Base-by-base conservation (phyloP, 2,888 invertebrate species). In the Sericinus montela region DNA sequence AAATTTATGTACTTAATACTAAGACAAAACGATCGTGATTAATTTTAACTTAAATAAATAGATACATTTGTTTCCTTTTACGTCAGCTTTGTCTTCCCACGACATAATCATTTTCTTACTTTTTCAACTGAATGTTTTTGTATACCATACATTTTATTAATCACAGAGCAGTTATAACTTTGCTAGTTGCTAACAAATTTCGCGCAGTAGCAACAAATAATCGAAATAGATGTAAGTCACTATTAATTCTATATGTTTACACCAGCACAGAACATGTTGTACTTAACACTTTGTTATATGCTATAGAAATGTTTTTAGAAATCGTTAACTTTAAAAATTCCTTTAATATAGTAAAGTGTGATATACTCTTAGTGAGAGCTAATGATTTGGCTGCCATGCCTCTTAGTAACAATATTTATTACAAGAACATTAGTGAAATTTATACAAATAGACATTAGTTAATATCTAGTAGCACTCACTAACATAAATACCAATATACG, bases 171-270 rank as follows among this genome's bases (percentile, higher is more conserved):
- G 28, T 29, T 11, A 3, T 30, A 9, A 15, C 36, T 37, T 15
- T n/a, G n/a, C n/a, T 15, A 39, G 30, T 44, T 39, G 43, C 34
- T 48, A 34, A 39, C 10, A 13, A 48, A 44, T 4, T 8, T 36
- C 48, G 38, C 19, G 28, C 15, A 19, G 19, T 19, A 5, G 3
- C 19, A 19, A 19, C 19, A 19, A 2, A 19, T 13, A 39, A 13
- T 11, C 3, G n/a, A 10, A n/a, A n/a, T n/a, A n/a, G 3, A 29
- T n/a, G n/a, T n/a, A 29, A 29, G 9, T 10, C 1, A 1, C n/a
- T 4, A 9, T 28, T 28, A 28, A 1, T 9, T 10, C 28, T 28
- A 28, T 9, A 28, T 1, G n/a, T 10, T 28, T 6, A 7, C 7
- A 7, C 7, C 9, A 2, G 2, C 2, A 19, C 5, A 19, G 2